Evolutionary conservation across 2,888 invertebrate genomes (phyloP), one percentile per base, ranked within the genome.

Genomic region (Meta bourneti): DNA sequence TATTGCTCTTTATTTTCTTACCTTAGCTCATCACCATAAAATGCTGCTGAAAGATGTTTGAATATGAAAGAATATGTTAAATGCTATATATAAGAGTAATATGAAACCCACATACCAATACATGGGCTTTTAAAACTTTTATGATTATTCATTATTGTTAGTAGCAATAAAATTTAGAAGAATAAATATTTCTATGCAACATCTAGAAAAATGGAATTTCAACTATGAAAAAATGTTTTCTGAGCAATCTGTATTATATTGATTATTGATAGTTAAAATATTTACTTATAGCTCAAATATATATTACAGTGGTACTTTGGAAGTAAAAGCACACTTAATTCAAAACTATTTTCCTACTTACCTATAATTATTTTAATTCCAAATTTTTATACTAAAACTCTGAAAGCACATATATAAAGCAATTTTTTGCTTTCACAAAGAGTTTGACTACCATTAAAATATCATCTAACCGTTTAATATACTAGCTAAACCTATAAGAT

Each of bases 261-360:
- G 79, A 78, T 90, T 84, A 91, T 75, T 81, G 85, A 91, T 91
- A 91, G 91, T 91, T 91, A 91, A 91, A 91, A 91, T 91, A 91
- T 87, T 82, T 91, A 91, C 91, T 91, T 88, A 91, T 86, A 91
- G 86, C 91, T 91, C 91, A 91, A 91, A 91, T 91, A 91, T 91
- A 91, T 91, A 87, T 82, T 91, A 91, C 87, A 91, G 77, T 91
- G 91, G 74, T 91, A 91, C 91, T 91, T 91, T 91, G 91, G 91
- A 91, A 87, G 87, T 91, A 91, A 91, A 91, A 91, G 91, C 91
- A 91, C 87, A 91, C 78, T 87, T 91, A 91, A 87, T 91, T 91
- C 82, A 87, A 91, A 90, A 91, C 91, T 91, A 91, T 87, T 83
- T 81, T 52, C 13, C 91, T 91, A 91, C 48, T 71, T 77, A 87